Percentiles rank a stretch among this genome's conserved stretches.
These are phyloP conservation scores for Podocnemis expansa DNA, from an alignment of 2,113 vertebrate genomes.

Conservation along the genomic window DNA sequence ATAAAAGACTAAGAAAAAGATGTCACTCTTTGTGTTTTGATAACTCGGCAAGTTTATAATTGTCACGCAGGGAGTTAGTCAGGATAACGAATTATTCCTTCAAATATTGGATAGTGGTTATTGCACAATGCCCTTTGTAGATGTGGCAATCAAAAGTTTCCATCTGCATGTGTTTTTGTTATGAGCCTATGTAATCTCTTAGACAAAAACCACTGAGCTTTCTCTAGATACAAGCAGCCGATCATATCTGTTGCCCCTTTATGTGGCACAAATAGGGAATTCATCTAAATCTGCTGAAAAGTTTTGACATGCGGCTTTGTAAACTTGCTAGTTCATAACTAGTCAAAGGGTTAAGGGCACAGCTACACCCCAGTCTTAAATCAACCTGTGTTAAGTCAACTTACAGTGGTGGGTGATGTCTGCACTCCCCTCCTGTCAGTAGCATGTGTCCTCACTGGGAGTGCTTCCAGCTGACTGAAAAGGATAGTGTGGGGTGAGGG, in stretches of 20 bases:
- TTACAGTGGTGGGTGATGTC: no score
- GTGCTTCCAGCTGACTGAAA: no score
- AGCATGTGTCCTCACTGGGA: no score
- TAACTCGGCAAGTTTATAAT: neutral
- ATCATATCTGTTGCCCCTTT: neutral
- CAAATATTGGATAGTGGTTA: neutral
- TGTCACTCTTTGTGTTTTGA: neutral
- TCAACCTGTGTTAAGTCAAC: no score
- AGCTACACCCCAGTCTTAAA: no score
- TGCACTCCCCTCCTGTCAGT: no score
- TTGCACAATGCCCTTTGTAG: neutral
- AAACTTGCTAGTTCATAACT: neutral
- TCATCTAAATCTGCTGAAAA: slow-evolving; percentile 52
- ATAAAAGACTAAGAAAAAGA: neutral
- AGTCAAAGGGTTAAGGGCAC: neutral
- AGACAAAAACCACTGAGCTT: neutral
- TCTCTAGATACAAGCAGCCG: neutral
- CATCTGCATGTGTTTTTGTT: neutral
- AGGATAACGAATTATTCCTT: neutral
- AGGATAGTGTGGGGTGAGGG: no score
- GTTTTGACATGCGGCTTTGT: neutral
- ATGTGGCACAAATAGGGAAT: slow-evolving; percentile 3
- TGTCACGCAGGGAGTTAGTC: neutral
- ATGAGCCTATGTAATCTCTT: neutral
- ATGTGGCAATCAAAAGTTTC: neutral